Evolutionary conservation across 2,113 vertebrate genomes (phyloP), one percentile per base, ranked within the genome.

Genomic region (Toxotes jaculatrix): DNA sequence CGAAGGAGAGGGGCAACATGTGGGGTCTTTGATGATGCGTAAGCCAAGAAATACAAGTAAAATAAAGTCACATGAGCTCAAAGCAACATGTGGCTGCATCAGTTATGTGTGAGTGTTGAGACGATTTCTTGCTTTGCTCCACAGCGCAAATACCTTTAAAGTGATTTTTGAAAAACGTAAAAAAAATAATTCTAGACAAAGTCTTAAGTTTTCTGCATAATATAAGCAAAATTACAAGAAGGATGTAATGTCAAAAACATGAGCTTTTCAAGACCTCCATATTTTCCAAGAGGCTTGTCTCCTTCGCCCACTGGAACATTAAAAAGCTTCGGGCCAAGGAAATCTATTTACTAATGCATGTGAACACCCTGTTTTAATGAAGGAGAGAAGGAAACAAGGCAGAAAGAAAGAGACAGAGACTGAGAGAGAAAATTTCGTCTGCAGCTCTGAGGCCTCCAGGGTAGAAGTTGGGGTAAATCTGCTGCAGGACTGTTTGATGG

Each of bases 291-390:
- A 82, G 69, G 71, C 47, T 75, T 68, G 40, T 80, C 70, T 77
- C 53, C 72, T 49, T 47, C 60, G 74, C 80, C 81, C 72, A 69
- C 40, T 83, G 78, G 85, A 90, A 89, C 72, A 83, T 70, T 73
- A 68, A 86, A 69, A 85, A 81, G 86, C 88, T 93, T 45, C 40
- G 0, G 82, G 89, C 73, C n/a, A 72, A 78, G 79, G 80, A 74
- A 82, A 89, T 88, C 47, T 86, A 85, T 88, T 91, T 90, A 86
- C 84, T 88, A 87, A 92, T 92, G 91, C 90, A 90, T 89, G 87
- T 70, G 74, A 88, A 80, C 80, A 76, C 86, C 64, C 68, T 53
- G 79, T 80, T 87, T 82, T 92, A 91, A 92, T 88, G 85, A 92
- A 82, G 82, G 56, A 63, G 71, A 38, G 49, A 32, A 67, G 78